Percentiles rank a stretch among this genome's conserved stretches.
Conservation (phyloP, 1,140 invertebrate species). For the Pollicipes pollicipes region DNA sequence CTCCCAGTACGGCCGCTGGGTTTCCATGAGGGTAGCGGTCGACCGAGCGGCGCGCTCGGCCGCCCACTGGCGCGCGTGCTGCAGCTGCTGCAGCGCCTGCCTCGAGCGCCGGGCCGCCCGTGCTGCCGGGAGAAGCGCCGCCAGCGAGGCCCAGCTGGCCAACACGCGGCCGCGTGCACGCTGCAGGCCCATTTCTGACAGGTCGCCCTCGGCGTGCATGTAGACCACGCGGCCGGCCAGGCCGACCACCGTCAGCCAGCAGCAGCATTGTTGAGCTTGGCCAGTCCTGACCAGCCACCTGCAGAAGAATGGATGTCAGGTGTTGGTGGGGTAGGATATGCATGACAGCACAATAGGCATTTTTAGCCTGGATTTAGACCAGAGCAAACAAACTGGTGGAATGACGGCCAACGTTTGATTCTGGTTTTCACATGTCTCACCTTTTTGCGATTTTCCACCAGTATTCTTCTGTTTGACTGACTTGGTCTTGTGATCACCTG, state of each 20-base stretch:
- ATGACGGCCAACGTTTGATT: too few relatives aligned
- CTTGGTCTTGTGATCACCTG: background rate
- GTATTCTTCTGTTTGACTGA: background rate
- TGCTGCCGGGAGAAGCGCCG: background rate
- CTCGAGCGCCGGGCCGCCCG: background rate
- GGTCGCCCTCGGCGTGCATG: background rate
- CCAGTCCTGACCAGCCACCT: background rate
- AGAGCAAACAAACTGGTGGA: too few relatives aligned
- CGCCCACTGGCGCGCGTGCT: too few relatives aligned
- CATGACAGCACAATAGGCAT: too few relatives aligned
- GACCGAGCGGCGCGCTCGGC: background rate
- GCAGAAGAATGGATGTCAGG: too few relatives aligned
- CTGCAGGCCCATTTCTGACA: background rate
- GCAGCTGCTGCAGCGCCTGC: too few relatives aligned
- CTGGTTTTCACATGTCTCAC: too few relatives aligned
- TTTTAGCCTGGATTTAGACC: too few relatives aligned
- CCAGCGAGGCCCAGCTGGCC: background rate
- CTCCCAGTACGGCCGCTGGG: background rate
- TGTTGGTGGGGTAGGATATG: too few relatives aligned
- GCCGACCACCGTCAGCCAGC: background rate
- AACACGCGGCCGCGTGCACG: background rate
- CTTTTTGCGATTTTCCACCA: background rate
- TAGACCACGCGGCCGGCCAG: background rate
- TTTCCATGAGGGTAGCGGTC: background rate
- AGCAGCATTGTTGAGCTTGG: background rate